A percentile compares a stretch with the other conserved stretches of the same genome.
Conservation (phyloP, 1,140 invertebrate genomes). For the Matsumurasca onukii region DNA sequence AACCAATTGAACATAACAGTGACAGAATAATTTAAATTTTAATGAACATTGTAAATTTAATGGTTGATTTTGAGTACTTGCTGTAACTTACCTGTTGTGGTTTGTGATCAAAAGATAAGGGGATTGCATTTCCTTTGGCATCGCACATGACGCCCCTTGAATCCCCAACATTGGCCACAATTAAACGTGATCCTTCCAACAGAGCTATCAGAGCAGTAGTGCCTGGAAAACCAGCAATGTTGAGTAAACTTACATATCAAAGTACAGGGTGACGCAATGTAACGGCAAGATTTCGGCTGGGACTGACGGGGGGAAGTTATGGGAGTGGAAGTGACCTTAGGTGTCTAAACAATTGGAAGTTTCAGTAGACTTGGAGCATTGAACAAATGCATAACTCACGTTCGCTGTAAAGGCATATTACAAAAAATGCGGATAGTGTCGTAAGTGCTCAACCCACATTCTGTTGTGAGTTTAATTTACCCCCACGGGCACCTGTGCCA, state of each 20-base stretch:
- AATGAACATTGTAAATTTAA: too few species aligned
- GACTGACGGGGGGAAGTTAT: background rate
- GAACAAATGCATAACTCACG: background rate
- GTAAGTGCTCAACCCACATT: constrained; percentile 15
- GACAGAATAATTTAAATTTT: too few species aligned
- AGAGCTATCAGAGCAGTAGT: constrained; percentile 90
- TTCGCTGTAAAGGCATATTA: constrained; percentile 18
- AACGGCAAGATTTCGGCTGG: background rate
- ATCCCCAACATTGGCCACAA: constrained; percentile 95
- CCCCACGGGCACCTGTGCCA: constrained; percentile 2
- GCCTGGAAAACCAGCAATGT: constrained; percentile 53
- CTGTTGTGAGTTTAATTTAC: constrained; percentile 20
- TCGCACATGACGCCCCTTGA: constrained; percentile 95
- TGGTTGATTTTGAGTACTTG: too few species aligned
- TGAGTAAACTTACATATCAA: too few species aligned
- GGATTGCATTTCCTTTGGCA: constrained; percentile 82
- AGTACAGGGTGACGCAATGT: background rate
- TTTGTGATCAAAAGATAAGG: constrained; percentile 95
- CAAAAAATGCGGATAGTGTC: constrained; percentile 17
- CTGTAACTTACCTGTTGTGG: constrained; percentile 88
- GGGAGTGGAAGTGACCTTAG: constrained; percentile 11
- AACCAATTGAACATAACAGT: too few species aligned
- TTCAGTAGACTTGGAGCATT: constrained; percentile 10
- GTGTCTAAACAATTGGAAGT: constrained; percentile 19
- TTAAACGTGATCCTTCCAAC: constrained; percentile 75